These are phyloP conservation scores for Synergus gifuensis DNA, from an alignment of 2,888 invertebrate species.

Conservation along the genomic window DNA sequence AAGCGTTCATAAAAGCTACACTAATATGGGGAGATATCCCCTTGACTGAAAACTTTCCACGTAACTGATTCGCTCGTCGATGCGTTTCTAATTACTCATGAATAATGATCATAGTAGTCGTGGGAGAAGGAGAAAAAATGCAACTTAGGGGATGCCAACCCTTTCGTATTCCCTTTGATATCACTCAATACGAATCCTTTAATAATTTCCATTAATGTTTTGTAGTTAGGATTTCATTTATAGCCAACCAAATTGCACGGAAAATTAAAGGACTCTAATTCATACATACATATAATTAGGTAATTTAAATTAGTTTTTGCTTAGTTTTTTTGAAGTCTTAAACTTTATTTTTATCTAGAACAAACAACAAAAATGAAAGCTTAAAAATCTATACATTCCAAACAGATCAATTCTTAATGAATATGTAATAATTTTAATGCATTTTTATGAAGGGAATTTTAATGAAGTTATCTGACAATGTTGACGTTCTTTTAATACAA, in stretches of 20 bases:
- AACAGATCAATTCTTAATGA: slow-evolving; percentile 11
- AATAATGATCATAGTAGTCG: not conserved
- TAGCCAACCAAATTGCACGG: not conserved
- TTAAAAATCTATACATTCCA: not conserved
- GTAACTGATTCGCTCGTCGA: slow-evolving; percentile 54
- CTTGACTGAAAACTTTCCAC: slow-evolving; percentile 56
- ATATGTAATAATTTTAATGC: slow-evolving; percentile 17
- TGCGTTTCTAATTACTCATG: slow-evolving; percentile 54
- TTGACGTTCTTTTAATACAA: not conserved
- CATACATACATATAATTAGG: not conserved
- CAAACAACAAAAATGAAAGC: no score
- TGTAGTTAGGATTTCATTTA: slow-evolving; percentile 20
- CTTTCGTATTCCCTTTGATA: slow-evolving; percentile 33
- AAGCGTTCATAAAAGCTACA: not conserved
- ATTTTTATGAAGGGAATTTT: not conserved
- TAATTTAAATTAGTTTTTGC: not conserved
- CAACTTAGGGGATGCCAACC: not conserved
- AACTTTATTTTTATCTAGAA: no score
- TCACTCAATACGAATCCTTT: slow-evolving; percentile 27
- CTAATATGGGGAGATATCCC: not conserved
- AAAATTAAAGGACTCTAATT: slow-evolving; percentile 10
- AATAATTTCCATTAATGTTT: slow-evolving; percentile 6
- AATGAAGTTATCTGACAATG: not conserved
- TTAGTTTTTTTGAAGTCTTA: no score
- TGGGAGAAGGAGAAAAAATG: slow-evolving; percentile 18